A percentile compares a stretch with the other conserved stretches of the same genome.
These are phyloP conservation scores for Atrichornis clamosus DNA, from an alignment of 2,113 vertebrate genomes.

Conservation along the genomic window DNA sequence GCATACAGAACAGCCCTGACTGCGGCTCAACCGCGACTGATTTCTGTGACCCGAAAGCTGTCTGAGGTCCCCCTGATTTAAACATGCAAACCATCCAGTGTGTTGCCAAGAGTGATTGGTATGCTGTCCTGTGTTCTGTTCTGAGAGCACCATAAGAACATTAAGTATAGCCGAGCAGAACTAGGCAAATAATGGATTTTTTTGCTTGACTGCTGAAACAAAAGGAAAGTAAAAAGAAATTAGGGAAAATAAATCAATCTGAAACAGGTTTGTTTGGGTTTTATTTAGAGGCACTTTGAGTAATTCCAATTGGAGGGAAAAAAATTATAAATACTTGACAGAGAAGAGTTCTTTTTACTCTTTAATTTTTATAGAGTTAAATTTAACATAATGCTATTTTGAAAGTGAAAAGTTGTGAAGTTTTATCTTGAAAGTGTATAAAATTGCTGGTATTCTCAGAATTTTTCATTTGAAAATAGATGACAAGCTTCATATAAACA, in stretches of 20 bases:
- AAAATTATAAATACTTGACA: not conserved
- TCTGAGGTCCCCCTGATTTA: not conserved
- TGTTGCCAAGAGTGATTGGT: not conserved
- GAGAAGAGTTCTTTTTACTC: not conserved
- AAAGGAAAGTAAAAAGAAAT: conserved; percentile 4
- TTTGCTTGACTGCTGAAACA: conserved; percentile 28
- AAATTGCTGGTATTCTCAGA: not conserved
- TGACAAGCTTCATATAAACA: not conserved
- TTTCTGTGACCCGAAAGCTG: not conserved
- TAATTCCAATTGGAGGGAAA: not conserved
- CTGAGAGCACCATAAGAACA: not conserved
- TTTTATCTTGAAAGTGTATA: not conserved
- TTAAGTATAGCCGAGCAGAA: not conserved
- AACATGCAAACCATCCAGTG: not conserved
- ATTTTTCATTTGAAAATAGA: not conserved
- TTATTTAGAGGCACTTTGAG: not conserved
- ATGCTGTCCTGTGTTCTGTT: not conserved
- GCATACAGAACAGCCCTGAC: fast-evolving
- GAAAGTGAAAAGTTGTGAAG: not conserved
- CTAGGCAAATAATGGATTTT: conserved; percentile 1
- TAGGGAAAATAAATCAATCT: not conserved
- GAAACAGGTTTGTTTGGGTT: not conserved
- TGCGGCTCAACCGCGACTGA: not conserved
- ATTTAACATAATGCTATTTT: not conserved
- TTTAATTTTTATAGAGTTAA: not conserved